Evolutionary conservation across 2,888 invertebrate genomes (phyloP).

Genomic region (Trichogramma evanescens): DNA sequence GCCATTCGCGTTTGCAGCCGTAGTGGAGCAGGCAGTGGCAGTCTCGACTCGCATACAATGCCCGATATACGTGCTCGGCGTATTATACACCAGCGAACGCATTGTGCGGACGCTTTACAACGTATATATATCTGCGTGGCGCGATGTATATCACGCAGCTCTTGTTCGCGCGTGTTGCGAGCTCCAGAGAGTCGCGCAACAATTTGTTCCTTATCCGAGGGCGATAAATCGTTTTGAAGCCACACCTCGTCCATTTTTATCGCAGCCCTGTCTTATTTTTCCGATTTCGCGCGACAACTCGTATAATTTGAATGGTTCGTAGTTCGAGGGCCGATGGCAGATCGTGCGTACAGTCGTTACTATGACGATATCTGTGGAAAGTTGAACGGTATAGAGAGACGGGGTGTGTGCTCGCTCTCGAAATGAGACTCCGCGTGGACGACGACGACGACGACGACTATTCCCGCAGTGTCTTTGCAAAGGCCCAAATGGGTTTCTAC

Average conservation of each 20-base stretch:
- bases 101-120: neutral
- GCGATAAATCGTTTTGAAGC: conserved; percentile 19
- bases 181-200: conserved; percentile 9
- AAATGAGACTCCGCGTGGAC: no score
- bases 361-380: neutral
- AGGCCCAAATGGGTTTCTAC: no score
- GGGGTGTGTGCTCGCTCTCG: neutral
- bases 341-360: conserved; percentile 8
- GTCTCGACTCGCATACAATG: no score
- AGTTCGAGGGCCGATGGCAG: conserved; percentile 14
- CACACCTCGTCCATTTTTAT: conserved; percentile 8
- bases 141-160: neutral
- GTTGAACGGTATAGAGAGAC: conserved; percentile 5
- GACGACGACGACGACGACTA: no score
- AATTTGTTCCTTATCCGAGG: conserved; percentile 21
- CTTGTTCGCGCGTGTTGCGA: neutral
- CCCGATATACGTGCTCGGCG: no score
- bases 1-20: no score
- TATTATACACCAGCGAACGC: neutral
- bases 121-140: neutral
- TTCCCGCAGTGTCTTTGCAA: no score
- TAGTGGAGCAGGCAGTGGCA: no score
- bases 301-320: conserved; percentile 4
- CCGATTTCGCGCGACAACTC: conserved; percentile 9
- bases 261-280: no score